Base-by-base conservation (phyloP, 2,797 vertebrate species). In the Paratrypauchen microcephalus region DNA sequence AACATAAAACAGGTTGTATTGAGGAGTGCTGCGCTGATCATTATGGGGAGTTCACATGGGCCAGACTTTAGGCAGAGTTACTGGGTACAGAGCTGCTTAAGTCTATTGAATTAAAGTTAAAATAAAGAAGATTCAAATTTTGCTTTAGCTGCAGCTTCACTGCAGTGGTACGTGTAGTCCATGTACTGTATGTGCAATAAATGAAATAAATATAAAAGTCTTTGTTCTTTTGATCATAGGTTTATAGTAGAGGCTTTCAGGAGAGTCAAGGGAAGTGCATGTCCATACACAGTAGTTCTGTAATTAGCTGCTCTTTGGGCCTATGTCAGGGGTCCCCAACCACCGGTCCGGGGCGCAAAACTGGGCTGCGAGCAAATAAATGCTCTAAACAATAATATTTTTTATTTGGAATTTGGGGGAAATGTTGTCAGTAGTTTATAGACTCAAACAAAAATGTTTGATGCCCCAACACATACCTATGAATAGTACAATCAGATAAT, bases 81-180 rank as follows among this genome's bases (percentile, higher is more conserved):
- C 80, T 70, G 83, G 87, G 75, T 68, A 68, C 67, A 13, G 80
- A 82, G 83, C 79, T 61, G 81, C 86, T 84, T 74, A 73, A 83
- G 87, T 87, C 81, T 81, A 80, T 86, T 90, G 85, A 92, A 93
- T 92, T 90, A 88, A 92, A 89, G 85, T 87, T 63, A 79, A 81
- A 91, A 91, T 87, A 85, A 91, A 92, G 86, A 73, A 73, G 70
- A 82, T 83, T 90, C 36, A 83, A 81, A 84, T 79, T 76, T 18
- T 41, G 79, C 81, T 82, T 86, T 83, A 71, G 39, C 69, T 74
- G 68, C 65, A 74, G 12, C 58, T 64, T 78, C 57, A 72, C 77
- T 81, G 5, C 41, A 45, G 41, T 36, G 41, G 28, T 36, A 12
- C 28, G 4, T 60, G 58, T 36, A 78, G 72, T 60, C 75, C 18